A percentile compares a stretch with the other conserved stretches of the same genome.
phyloP scores from a whole-genome alignment of 2,888 invertebrate species.

The Ethmia dodecea region DNA sequence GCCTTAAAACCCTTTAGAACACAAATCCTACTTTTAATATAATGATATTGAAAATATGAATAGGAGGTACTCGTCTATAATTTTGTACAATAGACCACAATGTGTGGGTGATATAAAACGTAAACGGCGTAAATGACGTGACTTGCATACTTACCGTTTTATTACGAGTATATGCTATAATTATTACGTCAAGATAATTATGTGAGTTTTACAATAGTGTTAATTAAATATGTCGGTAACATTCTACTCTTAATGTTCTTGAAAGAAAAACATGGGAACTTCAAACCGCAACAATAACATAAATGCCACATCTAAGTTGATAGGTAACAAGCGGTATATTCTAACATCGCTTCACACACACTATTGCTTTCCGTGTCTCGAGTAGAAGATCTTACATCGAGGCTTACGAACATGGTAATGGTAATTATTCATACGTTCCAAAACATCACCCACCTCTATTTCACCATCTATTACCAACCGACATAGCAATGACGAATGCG shows the following conservation, averaged over 20 bases:
- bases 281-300: slow-evolving; percentile 16
- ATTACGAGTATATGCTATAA: slow-evolving; percentile 12
- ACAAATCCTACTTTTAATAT: too few species aligned
- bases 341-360: too few species aligned
- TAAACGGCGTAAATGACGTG: slow-evolving; percentile 5
- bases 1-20: too few species aligned
- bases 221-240: slow-evolving; percentile 13
- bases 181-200: slow-evolving; percentile 16
- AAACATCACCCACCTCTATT: too few species aligned
- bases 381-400: too few species aligned
- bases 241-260: slow-evolving; percentile 4
- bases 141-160: slow-evolving; percentile 12
- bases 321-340: slow-evolving; percentile 7
- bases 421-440: too few species aligned
- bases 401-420: too few species aligned
- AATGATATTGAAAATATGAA: too few species aligned
- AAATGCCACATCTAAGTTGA: slow-evolving; percentile 13
- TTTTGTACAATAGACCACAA: too few species aligned
- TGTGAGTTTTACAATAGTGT: slow-evolving; percentile 16
- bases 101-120: slow-evolving; percentile 4
- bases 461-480: neutral
- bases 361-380: too few species aligned
- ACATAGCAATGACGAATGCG: slow-evolving; percentile 4
- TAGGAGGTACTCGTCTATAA: too few species aligned
- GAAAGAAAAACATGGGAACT: slow-evolving; percentile 18